phyloP scores from a whole-genome alignment of 2,888 invertebrate species.

The Tinea trinotella region DNA sequence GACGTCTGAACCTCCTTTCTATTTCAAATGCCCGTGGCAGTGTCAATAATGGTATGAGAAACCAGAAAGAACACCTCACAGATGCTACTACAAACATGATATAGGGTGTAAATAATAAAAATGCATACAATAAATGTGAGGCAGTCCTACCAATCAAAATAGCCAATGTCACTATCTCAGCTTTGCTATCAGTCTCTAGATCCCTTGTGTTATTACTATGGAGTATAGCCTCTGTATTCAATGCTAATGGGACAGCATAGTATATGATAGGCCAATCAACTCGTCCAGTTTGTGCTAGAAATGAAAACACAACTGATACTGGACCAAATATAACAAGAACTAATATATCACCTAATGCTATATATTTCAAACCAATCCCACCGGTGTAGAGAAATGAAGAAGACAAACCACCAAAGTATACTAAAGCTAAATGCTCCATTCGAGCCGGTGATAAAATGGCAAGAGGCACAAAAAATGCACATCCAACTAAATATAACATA shows the following conservation, averaged over 20 bases:
- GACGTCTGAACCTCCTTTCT: conserved; percentile 88
- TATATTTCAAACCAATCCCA: conserved; percentile 95
- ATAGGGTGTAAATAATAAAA: conserved; percentile 92
- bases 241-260: conserved; percentile 93
- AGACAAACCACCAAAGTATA: conserved; percentile 95
- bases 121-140: conserved; percentile 91
- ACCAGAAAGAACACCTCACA: conserved; percentile 89
- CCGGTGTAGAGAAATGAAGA: conserved; percentile 98
- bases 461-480: conserved; percentile 84
- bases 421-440: conserved; percentile 94
- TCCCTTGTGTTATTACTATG: conserved; percentile 97
- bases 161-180: conserved; percentile 95
- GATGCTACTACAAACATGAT: conserved; percentile 90
- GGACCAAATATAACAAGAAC: conserved; percentile 95
- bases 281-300: conserved; percentile 91
- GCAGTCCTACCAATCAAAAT: conserved; percentile 92
- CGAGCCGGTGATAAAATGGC: conserved; percentile 88
- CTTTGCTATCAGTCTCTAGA: conserved; percentile 87
- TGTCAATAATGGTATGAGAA: conserved; percentile 89
- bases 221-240: conserved; percentile 95
- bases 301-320: conserved; percentile 93
- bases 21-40: conserved; percentile 91
- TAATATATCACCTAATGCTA: conserved; percentile 93
- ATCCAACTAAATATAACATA: conserved; percentile 88
- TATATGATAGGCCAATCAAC: conserved; percentile 93